phyloP scores from a whole-genome alignment of 2,888 invertebrate species.

The Thymelicus acteon region DNA sequence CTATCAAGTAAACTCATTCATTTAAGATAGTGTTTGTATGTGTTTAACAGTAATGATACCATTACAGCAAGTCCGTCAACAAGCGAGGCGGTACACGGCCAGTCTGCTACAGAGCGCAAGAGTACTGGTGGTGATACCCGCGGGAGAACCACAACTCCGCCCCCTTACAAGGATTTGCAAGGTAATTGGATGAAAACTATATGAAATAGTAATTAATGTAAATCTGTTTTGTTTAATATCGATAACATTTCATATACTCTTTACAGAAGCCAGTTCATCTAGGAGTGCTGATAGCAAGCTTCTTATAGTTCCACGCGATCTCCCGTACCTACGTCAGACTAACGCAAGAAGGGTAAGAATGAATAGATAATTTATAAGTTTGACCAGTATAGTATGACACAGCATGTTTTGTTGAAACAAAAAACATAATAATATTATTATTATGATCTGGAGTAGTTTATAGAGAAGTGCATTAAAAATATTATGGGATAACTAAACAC shows the following conservation, averaged over 20 bases:
- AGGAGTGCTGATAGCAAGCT: conserved; percentile 73
- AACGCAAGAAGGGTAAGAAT: conserved; percentile 78
- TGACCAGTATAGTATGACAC: background rate
- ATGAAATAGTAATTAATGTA: background rate
- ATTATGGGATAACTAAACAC: too few species aligned
- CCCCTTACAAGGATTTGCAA: conserved; percentile 69
- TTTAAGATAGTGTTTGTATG: conserved; percentile 60
- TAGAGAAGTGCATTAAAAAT: too few species aligned
- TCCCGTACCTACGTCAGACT: conserved; percentile 81
- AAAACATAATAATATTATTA: too few species aligned
- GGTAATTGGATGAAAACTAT: conserved; percentile 52
- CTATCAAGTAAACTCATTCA: conserved; percentile 69
- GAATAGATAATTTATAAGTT: conserved; percentile 1
- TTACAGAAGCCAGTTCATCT: conserved; percentile 73
- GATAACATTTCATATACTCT: conserved; percentile 6
- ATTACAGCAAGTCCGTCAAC: conserved; percentile 69
- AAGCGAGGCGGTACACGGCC: conserved; percentile 57
- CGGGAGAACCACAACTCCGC: conserved; percentile 63
- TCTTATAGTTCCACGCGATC: conserved; percentile 77
- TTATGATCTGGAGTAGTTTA: too few species aligned
- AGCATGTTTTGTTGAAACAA: too few species aligned
- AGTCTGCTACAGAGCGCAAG: conserved; percentile 59
- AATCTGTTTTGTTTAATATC: background rate
- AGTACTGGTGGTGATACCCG: conserved; percentile 57
- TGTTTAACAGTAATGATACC: conserved; percentile 50